phyloP scores from a whole-genome alignment of 2,888 invertebrate species.

The Agrypnus murinus region DNA sequence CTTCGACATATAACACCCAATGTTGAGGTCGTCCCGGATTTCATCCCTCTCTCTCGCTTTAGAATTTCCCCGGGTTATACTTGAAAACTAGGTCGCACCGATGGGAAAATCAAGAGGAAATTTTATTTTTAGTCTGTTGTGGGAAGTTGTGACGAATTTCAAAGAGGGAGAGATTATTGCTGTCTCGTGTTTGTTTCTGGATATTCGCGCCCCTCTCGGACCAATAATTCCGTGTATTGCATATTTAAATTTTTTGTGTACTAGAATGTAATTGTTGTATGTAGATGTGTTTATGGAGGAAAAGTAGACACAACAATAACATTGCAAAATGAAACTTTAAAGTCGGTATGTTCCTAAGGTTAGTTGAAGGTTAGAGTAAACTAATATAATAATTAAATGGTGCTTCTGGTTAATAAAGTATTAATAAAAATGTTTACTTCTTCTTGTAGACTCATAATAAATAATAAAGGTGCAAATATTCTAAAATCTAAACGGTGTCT shows the following conservation, averaged over 20 bases:
- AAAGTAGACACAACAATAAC: too few species aligned
- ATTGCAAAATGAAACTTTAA: too few species aligned
- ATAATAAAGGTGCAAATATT: too few species aligned
- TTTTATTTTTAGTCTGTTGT: conserved; percentile 43
- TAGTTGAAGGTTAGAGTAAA: too few species aligned
- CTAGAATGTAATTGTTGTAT: too few species aligned
- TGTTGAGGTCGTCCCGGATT: conserved; percentile 51
- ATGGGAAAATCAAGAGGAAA: conserved; percentile 40
- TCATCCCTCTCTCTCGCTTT: conserved; percentile 42
- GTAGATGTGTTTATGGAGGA: too few species aligned
- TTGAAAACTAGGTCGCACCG: conserved; percentile 43
- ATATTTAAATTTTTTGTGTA: background rate
- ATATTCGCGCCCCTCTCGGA: conserved; percentile 5
- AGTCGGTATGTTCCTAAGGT: too few species aligned
- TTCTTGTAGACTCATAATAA: too few species aligned
- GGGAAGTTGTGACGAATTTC: conserved; percentile 15
- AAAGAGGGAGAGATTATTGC: conserved; percentile 4
- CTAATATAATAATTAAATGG: too few species aligned
- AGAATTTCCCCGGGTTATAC: conserved; percentile 28
- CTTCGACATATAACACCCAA: conserved; percentile 37
- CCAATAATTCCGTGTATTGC: background rate
- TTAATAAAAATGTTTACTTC: too few species aligned
- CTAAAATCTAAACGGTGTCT: too few species aligned
- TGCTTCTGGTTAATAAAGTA: too few species aligned
- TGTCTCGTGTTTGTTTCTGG: background rate